Percentiles rank a stretch among this genome's conserved stretches.
phyloP scores from a whole-genome alignment of 1,140 invertebrate genomes.

The Pseudobourletiella spinata region DNA sequence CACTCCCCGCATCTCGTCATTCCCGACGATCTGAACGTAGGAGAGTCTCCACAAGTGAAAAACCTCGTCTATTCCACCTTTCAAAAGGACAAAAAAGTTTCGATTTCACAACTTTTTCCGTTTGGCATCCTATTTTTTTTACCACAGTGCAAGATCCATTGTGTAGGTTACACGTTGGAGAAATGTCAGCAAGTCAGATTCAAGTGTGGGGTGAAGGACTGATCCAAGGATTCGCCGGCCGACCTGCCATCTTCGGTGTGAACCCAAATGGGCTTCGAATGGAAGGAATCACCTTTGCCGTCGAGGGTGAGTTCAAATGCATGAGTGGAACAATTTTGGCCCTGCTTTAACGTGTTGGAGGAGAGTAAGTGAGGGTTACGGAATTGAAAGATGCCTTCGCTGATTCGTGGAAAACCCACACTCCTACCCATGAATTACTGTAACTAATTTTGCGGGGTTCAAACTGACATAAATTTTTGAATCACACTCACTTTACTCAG shows the following conservation, averaged over 20 bases:
- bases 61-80: neutral
- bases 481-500: conserved; percentile 9
- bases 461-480: neutral
- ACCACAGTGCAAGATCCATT: neutral
- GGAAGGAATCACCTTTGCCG: conserved; percentile 33
- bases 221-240: conserved; percentile 7
- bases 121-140: neutral
- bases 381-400: too few relatives aligned
- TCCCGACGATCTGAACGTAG: neutral
- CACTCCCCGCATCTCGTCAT: neutral
- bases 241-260: conserved; percentile 21
- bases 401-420: too few relatives aligned
- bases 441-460: neutral
- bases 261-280: conserved; percentile 30
- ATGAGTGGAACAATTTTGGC: neutral
- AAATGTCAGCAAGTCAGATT: conserved; percentile 29
- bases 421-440: neutral
- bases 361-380: too few relatives aligned
- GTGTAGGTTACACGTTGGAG: neutral
- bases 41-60: neutral
- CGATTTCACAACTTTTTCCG: neutral
- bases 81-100: neutral
- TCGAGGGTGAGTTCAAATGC: conserved; percentile 26
- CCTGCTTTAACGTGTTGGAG: too few relatives aligned
- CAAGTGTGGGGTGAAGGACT: conserved; percentile 32